phyloP scores from a whole-genome alignment of 2,797 vertebrate genomes.

The Phoeniculus purpureus region DNA sequence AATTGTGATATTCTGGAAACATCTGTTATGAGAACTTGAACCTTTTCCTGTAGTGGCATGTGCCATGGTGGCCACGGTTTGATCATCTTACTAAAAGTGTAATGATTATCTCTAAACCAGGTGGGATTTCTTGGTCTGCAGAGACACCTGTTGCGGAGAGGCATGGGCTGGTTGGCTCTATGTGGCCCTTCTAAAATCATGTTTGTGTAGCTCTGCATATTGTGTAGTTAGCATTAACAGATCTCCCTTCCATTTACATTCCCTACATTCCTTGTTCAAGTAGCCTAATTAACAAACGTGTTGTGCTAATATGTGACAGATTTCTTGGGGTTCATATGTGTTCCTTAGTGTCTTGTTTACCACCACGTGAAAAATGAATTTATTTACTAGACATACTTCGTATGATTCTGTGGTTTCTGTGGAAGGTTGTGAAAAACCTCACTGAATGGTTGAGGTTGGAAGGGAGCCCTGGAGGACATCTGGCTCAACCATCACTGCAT shows the following conservation, averaged over 20 bases:
- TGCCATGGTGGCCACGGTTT: not conserved
- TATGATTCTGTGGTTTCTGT: not conserved
- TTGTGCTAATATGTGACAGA: not conserved
- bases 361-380: not conserved
- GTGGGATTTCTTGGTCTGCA: not conserved
- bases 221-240: not conserved
- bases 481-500: not conserved
- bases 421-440: not conserved
- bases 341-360: not conserved
- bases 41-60: not conserved
- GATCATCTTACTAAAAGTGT: not conserved
- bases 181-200: not conserved
- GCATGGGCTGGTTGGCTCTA: not conserved
- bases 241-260: not conserved
- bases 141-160: not conserved
- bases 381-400: fast-evolving
- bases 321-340: not conserved
- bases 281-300: not conserved
- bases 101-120: not conserved
- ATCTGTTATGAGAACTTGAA: not conserved
- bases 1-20: not conserved
- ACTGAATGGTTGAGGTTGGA: not conserved
- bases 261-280: not conserved
- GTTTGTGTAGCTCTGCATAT: not conserved
- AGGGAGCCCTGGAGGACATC: not conserved